These are phyloP conservation scores for Papilio machaon DNA, from an alignment of 1,140 invertebrate genomes.

Conservation along the genomic window DNA sequence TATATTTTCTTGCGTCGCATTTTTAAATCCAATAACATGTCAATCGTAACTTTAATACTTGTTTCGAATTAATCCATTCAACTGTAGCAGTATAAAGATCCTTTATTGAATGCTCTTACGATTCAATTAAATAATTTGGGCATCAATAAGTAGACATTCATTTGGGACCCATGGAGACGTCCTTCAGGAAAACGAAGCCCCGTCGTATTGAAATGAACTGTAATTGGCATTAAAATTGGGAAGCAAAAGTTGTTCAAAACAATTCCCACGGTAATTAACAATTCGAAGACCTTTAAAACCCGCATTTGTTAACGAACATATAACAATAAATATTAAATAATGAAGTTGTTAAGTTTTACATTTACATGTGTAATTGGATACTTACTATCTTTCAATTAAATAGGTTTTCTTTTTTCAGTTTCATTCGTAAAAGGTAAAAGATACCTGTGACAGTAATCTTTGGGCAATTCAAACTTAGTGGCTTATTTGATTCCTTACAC, in stretches of 20 bases:
- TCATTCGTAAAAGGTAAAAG: background rate
- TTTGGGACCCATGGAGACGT: background rate
- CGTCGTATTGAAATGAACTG: background rate
- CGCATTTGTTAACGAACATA: constrained; percentile 20
- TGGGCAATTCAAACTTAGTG: background rate
- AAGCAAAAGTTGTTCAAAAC: background rate
- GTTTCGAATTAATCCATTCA: background rate
- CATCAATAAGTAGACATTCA: background rate
- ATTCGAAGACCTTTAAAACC: constrained; percentile 27
- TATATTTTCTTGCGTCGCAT: too few species aligned
- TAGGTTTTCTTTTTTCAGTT: background rate
- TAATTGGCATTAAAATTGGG: constrained; percentile 28
- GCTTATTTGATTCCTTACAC: background rate
- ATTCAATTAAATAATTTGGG: constrained; percentile 36
- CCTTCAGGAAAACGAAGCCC: constrained; percentile 31
- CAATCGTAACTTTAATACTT: background rate
- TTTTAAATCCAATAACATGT: background rate
- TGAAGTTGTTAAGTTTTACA: background rate
- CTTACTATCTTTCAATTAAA: background rate
- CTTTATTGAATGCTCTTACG: constrained; percentile 27
- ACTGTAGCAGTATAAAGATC: constrained; percentile 5
- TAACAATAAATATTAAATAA: constrained; percentile 17
- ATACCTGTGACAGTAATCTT: too few species aligned
- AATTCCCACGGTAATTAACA: constrained; percentile 32
- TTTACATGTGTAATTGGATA: background rate